Conservation (phyloP, 2,113 vertebrate genomes). For the Nothocercus nigrocapillus region DNA sequence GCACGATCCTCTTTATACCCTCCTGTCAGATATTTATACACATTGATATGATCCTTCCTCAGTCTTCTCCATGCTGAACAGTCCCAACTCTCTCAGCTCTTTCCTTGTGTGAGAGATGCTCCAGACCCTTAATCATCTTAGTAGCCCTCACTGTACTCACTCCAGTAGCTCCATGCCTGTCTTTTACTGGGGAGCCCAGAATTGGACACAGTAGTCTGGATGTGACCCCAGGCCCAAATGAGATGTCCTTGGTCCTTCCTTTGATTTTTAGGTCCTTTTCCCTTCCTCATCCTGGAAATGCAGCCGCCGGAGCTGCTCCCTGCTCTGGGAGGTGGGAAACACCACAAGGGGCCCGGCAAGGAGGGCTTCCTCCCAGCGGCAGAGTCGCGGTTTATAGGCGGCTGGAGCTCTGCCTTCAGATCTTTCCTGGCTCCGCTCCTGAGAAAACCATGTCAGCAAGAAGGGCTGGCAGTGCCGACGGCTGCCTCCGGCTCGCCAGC, state of each 20-base stretch:
- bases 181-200: not conserved
- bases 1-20: not conserved
- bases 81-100: not conserved
- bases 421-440: conserved; percentile 48
- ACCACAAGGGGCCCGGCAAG: not conserved
- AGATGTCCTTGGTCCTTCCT: not conserved
- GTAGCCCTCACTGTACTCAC: not conserved
- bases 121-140: not conserved
- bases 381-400: not conserved
- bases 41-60: not conserved
- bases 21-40: not conserved
- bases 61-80: not conserved
- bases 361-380: not conserved
- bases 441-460: conserved; percentile 20
- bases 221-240: not conserved
- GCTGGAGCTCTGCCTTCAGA: conserved; percentile 42
- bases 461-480: not conserved
- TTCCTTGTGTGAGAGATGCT: not conserved
- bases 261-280: not conserved
- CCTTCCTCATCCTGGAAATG: not conserved
- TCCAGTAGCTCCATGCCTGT: not conserved
- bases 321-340: not conserved
- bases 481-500: not conserved
- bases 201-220: not conserved
- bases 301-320: not conserved